Conservation (phyloP, 2,113 vertebrate species). For the Cyprinodon brontotheroides region DNA sequence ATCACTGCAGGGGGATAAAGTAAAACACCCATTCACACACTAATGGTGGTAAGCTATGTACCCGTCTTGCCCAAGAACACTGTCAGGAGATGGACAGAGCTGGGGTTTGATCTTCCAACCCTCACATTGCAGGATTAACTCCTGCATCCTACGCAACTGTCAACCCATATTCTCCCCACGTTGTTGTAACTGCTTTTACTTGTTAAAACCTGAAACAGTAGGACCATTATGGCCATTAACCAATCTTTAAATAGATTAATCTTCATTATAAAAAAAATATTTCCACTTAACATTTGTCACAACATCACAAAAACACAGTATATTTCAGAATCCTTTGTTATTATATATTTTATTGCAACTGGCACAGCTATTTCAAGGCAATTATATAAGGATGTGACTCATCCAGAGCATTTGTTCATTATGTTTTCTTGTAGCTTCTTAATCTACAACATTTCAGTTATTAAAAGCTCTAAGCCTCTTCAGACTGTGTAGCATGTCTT, state of each 20-base stretch:
- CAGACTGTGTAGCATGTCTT: slow-evolving; percentile 3
- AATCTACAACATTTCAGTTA: slow-evolving; percentile 5
- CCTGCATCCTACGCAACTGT: too few relatives aligned
- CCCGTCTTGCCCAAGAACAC: too few relatives aligned
- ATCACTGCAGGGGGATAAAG: neutral
- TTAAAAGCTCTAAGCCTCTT: neutral
- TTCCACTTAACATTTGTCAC: neutral
- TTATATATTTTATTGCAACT: slow-evolving; percentile 8
- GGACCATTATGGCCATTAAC: neutral
- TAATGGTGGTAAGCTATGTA: too few relatives aligned
- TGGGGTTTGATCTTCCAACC: too few relatives aligned
- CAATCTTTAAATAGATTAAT: neutral
- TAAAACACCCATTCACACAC: too few relatives aligned
- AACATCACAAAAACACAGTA: neutral
- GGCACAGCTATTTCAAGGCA: slow-evolving; percentile 6
- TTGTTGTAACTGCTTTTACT: neutral
- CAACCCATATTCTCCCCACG: too few relatives aligned
- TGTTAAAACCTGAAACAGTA: neutral
- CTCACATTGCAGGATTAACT: too few relatives aligned
- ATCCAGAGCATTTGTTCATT: neutral
- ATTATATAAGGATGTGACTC: slow-evolving; percentile 4
- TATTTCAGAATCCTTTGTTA: neutral
- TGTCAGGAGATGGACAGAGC: too few relatives aligned
- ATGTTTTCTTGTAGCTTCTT: slow-evolving; percentile 8
- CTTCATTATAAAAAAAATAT: neutral